These are phyloP conservation scores for Eurystomus glaucurus DNA, from an alignment of 2,797 vertebrate species.

Conservation along the genomic window DNA sequence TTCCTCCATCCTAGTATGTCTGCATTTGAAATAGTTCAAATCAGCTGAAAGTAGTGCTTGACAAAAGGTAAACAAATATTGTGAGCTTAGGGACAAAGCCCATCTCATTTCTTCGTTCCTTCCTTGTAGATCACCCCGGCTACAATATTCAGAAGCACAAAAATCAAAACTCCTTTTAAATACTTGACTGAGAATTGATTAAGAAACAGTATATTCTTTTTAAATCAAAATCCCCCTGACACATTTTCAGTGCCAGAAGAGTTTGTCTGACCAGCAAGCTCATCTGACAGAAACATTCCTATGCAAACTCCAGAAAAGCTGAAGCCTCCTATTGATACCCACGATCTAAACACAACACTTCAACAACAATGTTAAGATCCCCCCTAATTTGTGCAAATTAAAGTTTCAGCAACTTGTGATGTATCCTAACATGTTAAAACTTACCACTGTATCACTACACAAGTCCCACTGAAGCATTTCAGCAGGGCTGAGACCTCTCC, in stretches of 20 bases:
- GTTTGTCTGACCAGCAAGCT: neutral
- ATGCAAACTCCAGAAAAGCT: neutral
- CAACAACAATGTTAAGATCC: neutral
- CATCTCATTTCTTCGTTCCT: neutral
- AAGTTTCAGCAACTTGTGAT: neutral
- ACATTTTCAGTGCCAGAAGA: neutral
- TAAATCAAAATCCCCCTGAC: neutral
- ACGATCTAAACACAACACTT: neutral
- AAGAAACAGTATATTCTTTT: neutral
- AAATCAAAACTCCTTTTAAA: neutral
- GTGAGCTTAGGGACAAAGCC: neutral
- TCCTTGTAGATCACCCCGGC: neutral
- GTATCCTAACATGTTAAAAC: neutral
- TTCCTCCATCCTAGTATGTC: neutral
- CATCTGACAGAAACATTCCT: neutral
- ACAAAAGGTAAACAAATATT: neutral
- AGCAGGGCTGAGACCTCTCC: neutral
- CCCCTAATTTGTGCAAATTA: neutral
- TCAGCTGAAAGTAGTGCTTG: neutral
- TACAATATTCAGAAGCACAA: neutral
- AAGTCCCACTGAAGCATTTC: neutral
- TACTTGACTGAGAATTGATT: neutral
- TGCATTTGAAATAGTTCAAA: neutral
- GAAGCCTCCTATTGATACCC: neutral
- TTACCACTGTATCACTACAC: neutral